phyloP scores from a whole-genome alignment of 2,797 vertebrate genomes.

The Lepilemur ruficaudatus region DNA sequence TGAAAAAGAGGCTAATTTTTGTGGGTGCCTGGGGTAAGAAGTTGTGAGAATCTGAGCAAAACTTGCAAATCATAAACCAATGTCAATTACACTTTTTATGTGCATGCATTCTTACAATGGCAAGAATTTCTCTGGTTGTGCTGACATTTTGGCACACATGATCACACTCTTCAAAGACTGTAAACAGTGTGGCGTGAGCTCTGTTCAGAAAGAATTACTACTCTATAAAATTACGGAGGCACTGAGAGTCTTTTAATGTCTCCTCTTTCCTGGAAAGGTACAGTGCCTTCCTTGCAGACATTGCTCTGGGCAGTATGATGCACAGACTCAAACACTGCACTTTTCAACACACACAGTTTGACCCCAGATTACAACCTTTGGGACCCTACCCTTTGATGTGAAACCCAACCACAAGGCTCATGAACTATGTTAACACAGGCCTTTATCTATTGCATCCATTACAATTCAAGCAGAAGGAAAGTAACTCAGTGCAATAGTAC shows the following conservation, averaged over 20 bases:
- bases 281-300: background rate
- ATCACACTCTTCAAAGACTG: conserved; percentile 37
- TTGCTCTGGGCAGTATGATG: background rate
- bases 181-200: conserved; percentile 48
- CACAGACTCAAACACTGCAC: background rate
- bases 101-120: conserved; percentile 16
- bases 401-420: background rate
- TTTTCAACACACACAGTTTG: background rate
- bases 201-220: conserved; percentile 34
- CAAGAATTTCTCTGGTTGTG: background rate
- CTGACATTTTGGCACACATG: conserved; percentile 34
- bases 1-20: background rate
- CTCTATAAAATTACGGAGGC: conserved; percentile 30
- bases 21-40: background rate
- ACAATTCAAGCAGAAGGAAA: background rate
- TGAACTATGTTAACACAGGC: background rate
- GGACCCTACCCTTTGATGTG: conserved; percentile 15
- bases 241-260: conserved; percentile 28
- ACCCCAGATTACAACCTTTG: background rate
- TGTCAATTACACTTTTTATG: conserved; percentile 1
- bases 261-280: conserved; percentile 36
- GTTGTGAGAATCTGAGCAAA: conserved; percentile 20
- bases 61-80: conserved; percentile 14
- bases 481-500: background rate
- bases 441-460: background rate